A percentile compares a stretch with the other conserved stretches of the same genome.
phyloP scores from a whole-genome alignment of 2,797 vertebrate species.

The Xerus rutilus region DNA sequence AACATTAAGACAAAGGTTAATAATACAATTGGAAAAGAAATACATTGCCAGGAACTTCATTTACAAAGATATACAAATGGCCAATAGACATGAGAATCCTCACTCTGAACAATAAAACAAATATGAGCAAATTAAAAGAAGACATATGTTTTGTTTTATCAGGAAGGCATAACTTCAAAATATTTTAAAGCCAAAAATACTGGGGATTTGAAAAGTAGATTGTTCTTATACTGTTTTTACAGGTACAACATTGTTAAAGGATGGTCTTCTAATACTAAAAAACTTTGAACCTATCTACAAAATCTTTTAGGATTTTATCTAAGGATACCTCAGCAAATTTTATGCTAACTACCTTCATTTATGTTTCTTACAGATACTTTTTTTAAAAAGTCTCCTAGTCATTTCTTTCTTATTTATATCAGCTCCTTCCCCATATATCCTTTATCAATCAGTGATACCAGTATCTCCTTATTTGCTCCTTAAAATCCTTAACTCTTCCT shows the following conservation, averaged over 20 bases:
- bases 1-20: neutral
- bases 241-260: neutral
- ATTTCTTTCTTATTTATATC: neutral
- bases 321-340: neutral
- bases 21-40: neutral
- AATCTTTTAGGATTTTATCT: neutral
- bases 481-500: neutral
- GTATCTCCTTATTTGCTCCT: neutral
- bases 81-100: neutral
- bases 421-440: rapidly evolving
- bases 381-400: neutral
- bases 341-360: neutral
- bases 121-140: neutral
- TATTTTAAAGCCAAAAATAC: neutral
- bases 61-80: neutral
- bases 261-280: neutral
- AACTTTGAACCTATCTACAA: neutral
- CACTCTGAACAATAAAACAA: neutral
- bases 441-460: neutral
- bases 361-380: neutral
- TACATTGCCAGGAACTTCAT: neutral
- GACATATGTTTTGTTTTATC: neutral
- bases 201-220: neutral
- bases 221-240: neutral
- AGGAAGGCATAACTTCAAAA: neutral